Conservation (phyloP, 2,888 invertebrate genomes). For the Tetragnatha montana region DNA sequence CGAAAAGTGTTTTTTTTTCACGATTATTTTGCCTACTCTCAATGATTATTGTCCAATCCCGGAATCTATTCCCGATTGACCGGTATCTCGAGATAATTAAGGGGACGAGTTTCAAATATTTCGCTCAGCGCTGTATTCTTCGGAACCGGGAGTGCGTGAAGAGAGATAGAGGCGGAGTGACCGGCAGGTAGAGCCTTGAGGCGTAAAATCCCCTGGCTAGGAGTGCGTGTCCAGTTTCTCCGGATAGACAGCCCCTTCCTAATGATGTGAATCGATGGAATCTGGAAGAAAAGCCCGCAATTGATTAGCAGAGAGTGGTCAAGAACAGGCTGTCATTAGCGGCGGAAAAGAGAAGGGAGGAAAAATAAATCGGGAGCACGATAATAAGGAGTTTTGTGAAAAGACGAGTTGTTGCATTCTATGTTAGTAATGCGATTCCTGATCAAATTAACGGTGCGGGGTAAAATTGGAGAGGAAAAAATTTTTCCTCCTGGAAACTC, state of each 20-base stretch:
- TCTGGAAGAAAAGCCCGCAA: constrained; percentile 56
- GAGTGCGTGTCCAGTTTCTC: constrained; percentile 44
- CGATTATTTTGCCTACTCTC: too few species aligned
- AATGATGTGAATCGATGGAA: constrained; percentile 68
- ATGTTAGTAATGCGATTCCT: constrained; percentile 67
- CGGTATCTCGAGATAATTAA: background rate
- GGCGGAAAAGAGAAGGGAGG: constrained; percentile 36
- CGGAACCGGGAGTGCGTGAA: too few species aligned
- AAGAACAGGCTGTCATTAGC: constrained; percentile 64
- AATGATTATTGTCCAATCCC: too few species aligned
- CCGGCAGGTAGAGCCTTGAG: constrained; percentile 23
- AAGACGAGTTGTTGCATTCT: constrained; percentile 69
- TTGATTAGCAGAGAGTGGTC: constrained; percentile 68
- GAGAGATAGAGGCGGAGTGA: constrained; percentile 1
- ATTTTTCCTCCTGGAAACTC: constrained; percentile 56
- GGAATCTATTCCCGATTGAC: too few species aligned
- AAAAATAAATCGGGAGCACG: constrained; percentile 56
- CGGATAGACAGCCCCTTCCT: constrained; percentile 56
- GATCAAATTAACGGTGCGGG: constrained; percentile 64
- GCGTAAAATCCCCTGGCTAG: constrained; percentile 32
- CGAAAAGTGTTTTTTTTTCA: too few species aligned
- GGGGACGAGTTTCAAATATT: constrained; percentile 8
- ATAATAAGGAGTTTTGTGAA: constrained; percentile 69
- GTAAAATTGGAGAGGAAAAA: constrained; percentile 54
- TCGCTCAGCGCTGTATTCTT: too few species aligned